These are phyloP conservation scores for Phaenicophaeus curvirostris DNA, from an alignment of 2,797 vertebrate species.

Conservation along the genomic window DNA sequence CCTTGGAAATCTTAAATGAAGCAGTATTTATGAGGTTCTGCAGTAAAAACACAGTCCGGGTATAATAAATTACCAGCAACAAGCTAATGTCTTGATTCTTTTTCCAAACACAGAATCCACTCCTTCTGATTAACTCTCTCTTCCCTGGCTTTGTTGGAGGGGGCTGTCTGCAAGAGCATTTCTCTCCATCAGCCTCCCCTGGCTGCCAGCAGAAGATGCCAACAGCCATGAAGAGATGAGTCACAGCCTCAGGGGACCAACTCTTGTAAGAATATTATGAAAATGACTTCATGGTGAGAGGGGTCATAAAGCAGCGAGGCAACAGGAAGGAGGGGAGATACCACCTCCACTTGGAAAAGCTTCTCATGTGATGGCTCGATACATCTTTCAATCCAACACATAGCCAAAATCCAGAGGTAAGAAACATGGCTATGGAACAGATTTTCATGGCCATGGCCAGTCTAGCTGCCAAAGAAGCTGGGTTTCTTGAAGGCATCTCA, in stretches of 20 bases:
- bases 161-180: slow-evolving; percentile 16
- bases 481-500: background rate
- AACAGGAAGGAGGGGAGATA: background rate
- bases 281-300: background rate
- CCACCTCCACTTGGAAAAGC: fast-evolving
- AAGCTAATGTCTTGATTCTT: background rate
- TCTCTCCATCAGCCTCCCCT: background rate
- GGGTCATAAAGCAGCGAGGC: background rate
- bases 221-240: background rate
- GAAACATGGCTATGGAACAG: background rate
- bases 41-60: slow-evolving; percentile 21
- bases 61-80: slow-evolving; percentile 45
- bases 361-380: background rate
- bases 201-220: slow-evolving; percentile 30
- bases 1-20: slow-evolving; percentile 60
- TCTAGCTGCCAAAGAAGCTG: background rate
- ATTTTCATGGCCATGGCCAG: background rate
- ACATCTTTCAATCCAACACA: background rate
- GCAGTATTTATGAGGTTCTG: slow-evolving; percentile 62
- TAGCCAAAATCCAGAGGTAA: background rate
- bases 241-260: background rate
- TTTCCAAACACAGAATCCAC: background rate
- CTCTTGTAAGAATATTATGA: background rate
- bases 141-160: background rate
- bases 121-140: background rate